phyloP scores from a whole-genome alignment of 2,797 vertebrate genomes.

The Galagoides demidoff region DNA sequence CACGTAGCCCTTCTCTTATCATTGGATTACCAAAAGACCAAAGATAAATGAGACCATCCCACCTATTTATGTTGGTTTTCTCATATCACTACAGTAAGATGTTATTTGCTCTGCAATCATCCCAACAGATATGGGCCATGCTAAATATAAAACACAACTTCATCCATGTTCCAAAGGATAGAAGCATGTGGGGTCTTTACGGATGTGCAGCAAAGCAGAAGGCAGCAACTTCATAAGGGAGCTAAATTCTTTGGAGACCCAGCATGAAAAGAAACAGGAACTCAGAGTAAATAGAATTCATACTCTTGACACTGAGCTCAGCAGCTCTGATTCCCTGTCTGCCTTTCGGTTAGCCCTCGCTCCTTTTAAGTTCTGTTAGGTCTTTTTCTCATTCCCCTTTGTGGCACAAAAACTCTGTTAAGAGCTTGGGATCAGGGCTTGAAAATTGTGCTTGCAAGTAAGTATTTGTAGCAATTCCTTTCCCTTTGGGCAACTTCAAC shows the following conservation, averaged over 20 bases:
- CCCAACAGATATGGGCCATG: not conserved
- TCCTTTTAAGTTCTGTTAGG: constrained; percentile 20
- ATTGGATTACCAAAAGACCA: not conserved
- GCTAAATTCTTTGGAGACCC: not conserved
- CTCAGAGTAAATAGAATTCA: constrained; percentile 35
- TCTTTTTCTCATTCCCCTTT: not conserved
- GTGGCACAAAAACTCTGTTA: not conserved
- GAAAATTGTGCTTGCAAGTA: constrained; percentile 25
- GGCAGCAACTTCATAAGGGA: not conserved
- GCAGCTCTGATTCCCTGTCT: constrained; percentile 18
- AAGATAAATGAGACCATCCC: not conserved
- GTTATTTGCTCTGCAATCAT: not conserved
- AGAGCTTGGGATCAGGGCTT: not conserved
- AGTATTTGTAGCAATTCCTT: constrained; percentile 11
- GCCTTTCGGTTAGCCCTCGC: constrained; percentile 39
- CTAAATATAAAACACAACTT: not conserved
- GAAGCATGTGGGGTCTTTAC: not conserved
- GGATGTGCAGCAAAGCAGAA: not conserved
- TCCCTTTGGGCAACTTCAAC: constrained; percentile 2
- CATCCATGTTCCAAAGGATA: not conserved
- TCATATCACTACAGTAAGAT: not conserved
- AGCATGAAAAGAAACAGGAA: constrained; percentile 47
- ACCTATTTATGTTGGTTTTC: constrained; percentile 16
- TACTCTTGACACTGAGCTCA: not conserved
- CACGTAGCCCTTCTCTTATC: not conserved